Percentiles rank a stretch among this genome's conserved stretches.
These are phyloP conservation scores for Melanaphis sacchari DNA, from an alignment of 1,140 invertebrate species.

Conservation along the genomic window DNA sequence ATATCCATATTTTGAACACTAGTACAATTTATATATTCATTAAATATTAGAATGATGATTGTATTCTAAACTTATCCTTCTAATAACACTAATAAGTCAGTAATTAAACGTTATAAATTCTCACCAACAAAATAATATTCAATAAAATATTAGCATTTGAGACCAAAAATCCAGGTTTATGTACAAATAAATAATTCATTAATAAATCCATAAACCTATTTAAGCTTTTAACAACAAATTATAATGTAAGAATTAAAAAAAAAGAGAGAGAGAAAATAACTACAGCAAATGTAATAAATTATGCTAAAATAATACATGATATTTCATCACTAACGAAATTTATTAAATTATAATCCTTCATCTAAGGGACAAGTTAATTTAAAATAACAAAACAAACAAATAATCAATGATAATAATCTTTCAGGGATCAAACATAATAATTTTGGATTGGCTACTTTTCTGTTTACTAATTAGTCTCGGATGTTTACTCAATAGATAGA, in stretches of 20 bases:
- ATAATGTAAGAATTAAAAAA: neutral
- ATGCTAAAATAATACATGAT: neutral
- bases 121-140: neutral
- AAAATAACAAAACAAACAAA: neutral
- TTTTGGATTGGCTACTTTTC: neutral
- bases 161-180: neutral
- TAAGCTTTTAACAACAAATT: neutral
- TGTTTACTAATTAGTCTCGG: slow-evolving; percentile 26
- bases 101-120: neutral
- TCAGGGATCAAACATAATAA: neutral
- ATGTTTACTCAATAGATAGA: neutral
- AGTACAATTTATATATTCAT: neutral
- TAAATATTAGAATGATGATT: neutral
- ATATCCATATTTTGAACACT: neutral
- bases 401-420: neutral
- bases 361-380: neutral
- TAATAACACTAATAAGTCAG: neutral
- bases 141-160: neutral
- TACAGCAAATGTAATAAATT: neutral
- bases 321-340: neutral
- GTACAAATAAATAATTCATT: neutral
- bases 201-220: neutral
- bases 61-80: neutral
- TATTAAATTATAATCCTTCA: neutral
- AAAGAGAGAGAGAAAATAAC: neutral